Conservation (phyloP, 2,888 invertebrate species). For the Tenthredo mesomela region DNA sequence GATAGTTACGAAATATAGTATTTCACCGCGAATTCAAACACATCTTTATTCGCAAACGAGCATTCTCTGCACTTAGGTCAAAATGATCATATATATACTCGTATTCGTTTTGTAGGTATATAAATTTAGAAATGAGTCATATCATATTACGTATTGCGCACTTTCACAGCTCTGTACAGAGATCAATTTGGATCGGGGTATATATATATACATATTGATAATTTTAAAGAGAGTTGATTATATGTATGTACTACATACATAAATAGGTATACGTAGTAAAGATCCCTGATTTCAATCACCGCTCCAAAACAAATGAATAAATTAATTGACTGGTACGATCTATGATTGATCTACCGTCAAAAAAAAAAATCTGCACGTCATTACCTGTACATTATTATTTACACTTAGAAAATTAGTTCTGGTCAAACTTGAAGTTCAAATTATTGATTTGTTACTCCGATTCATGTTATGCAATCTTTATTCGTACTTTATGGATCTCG, state of each 20-base stretch:
- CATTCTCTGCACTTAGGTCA: constrained; percentile 31
- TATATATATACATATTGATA: not conserved
- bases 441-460: not conserved
- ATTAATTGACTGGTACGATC: not conserved
- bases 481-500: not conserved
- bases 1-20: not conserved
- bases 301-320: not conserved
- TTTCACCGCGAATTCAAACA: constrained; percentile 21
- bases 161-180: constrained; percentile 36
- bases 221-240: not conserved
- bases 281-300: constrained; percentile 2
- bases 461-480: not conserved
- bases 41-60: not conserved
- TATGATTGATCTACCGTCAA: not conserved
- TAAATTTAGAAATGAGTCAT: constrained; percentile 46
- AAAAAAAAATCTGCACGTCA: not conserved
- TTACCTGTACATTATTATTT: not conserved
- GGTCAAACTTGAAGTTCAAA: not conserved
- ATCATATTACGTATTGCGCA: constrained; percentile 24
- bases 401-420: not conserved
- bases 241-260: too few species aligned
- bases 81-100: constrained; percentile 27
- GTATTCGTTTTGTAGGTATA: constrained; percentile 19
- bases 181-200: constrained; percentile 13
- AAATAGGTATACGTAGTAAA: not conserved